phyloP scores from a whole-genome alignment of 2,113 vertebrate genomes.

The Zingel zingel region DNA sequence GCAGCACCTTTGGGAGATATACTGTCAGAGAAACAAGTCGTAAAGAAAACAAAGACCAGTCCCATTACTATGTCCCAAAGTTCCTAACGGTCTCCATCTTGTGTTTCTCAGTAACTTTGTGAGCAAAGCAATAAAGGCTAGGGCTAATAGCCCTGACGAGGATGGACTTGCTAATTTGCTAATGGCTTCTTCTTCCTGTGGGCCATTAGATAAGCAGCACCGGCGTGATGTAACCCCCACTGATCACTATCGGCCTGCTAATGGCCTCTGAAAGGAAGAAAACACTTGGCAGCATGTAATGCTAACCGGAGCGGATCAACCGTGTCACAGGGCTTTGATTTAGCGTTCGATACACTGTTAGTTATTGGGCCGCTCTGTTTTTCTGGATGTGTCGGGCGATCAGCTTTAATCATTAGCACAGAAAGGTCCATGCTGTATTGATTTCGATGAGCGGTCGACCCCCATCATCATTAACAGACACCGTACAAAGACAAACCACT shows the following conservation, averaged over 20 bases:
- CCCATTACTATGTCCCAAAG: conserved; percentile 12
- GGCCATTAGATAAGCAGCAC: conserved; percentile 67
- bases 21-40: not conserved
- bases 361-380: conserved; percentile 41
- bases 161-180: conserved; percentile 73
- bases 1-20: not conserved
- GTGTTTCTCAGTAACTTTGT: conserved; percentile 45
- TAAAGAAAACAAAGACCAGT: not conserved
- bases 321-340: conserved; percentile 57
- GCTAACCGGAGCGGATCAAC: conserved; percentile 43
- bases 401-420: conserved; percentile 56
- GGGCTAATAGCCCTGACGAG: conserved; percentile 59
- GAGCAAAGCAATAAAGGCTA: conserved; percentile 30
- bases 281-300: conserved; percentile 44
- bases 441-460: conserved; percentile 48
- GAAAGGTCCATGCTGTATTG: conserved; percentile 24
- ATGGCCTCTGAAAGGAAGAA: conserved; percentile 67
- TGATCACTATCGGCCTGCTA: conserved; percentile 67
- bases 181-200: conserved; percentile 73
- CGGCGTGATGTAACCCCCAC: conserved; percentile 54
- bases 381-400: conserved; percentile 41
- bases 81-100: conserved; percentile 29
- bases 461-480: conserved; percentile 48
- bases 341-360: conserved; percentile 48
- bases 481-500: conserved; percentile 35